Conservation (phyloP, 1,140 invertebrate species). For the Drosophila teissieri region DNA sequence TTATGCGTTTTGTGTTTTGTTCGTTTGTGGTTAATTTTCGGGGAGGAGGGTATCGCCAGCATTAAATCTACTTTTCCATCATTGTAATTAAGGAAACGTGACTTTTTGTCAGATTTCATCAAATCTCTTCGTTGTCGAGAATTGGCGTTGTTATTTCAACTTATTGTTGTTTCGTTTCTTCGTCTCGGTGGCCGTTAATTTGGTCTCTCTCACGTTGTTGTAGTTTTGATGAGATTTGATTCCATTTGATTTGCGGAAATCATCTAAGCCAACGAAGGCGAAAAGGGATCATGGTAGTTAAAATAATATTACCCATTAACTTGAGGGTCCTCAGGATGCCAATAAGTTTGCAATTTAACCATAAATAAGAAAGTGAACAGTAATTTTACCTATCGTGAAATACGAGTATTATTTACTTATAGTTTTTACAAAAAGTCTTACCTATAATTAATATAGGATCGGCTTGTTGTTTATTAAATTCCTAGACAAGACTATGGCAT, state of each 20-base stretch:
- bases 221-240: conserved; percentile 60
- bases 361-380: neutral
- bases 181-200: conserved; percentile 54
- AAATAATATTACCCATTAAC: conserved; percentile 24
- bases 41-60: neutral
- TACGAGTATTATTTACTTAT: too few relatives aligned
- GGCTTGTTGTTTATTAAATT: neutral
- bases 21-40: conserved; percentile 67
- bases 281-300: neutral
- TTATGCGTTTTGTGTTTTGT: conserved; percentile 78
- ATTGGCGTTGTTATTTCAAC: conserved; percentile 73
- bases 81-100: conserved; percentile 83
- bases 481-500: conserved; percentile 1
- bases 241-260: conserved; percentile 74
- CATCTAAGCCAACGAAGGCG: conserved; percentile 28
- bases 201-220: conserved; percentile 63
- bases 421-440: too few relatives aligned
- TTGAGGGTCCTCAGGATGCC: neutral
- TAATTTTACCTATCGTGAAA: neutral
- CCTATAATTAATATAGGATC: too few relatives aligned
- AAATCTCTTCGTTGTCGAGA: conserved; percentile 54
- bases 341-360: neutral
- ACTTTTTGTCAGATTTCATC: conserved; percentile 80
- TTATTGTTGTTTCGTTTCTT: conserved; percentile 42
- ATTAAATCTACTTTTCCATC: conserved; percentile 67